Evolutionary conservation across 2,113 vertebrate species (phyloP).

Genomic region (Ornithorhynchus anatinus): DNA sequence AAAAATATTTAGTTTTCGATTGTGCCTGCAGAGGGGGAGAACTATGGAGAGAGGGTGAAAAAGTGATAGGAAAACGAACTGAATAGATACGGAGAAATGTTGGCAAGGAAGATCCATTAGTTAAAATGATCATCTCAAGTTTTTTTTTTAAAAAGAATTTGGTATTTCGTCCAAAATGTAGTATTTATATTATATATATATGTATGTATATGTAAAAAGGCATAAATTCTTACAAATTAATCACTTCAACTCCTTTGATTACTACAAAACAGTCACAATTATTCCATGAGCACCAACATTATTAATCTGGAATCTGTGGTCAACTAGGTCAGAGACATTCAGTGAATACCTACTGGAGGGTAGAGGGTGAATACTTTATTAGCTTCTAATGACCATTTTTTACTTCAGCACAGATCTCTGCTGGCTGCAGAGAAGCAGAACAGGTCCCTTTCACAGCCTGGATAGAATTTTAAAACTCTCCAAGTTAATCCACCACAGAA

Average conservation of each 20-base stretch:
- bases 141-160: not conserved
- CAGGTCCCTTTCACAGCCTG: not conserved
- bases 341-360: not conserved
- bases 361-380: not conserved
- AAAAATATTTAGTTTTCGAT: not conserved
- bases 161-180: not conserved
- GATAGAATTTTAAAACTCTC: slow-evolving; percentile 2
- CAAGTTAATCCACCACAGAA: slow-evolving; percentile 14
- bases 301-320: not conserved
- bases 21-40: no score
- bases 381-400: not conserved
- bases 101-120: not conserved
- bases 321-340: not conserved
- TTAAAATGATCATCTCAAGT: slow-evolving; percentile 1
- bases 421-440: not conserved
- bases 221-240: not conserved
- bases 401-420: not conserved
- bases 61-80: not conserved
- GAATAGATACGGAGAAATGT: not conserved
- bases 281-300: not conserved
- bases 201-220: not conserved
- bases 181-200: not conserved
- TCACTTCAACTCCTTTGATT: not conserved
- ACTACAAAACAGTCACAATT: not conserved
- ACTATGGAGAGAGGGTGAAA: not conserved